Evolutionary conservation across 2,113 vertebrate species (phyloP), one percentile per base, ranked within the genome.

Genomic region (Urocolius indicus): DNA sequence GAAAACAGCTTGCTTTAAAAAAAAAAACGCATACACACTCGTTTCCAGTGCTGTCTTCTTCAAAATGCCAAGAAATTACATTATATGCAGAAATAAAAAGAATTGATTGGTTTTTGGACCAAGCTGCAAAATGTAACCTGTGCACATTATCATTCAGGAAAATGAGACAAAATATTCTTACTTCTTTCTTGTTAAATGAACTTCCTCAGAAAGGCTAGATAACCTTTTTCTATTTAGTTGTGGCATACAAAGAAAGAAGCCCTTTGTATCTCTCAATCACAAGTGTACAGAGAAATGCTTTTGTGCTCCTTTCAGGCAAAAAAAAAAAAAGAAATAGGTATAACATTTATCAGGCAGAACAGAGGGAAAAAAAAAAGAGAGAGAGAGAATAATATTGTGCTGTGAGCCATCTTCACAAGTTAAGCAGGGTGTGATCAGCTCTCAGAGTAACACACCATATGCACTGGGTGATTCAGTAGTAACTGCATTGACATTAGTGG

Each of bases 51-150:
- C 55, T n/a, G 30, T n/a, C 55, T 81, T 72, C 65, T 68, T 24
- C 80, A 84, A 66, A 89, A 46, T 62, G 51, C 17, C 69, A 79
- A 61, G 24, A 32, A 85, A 87, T 52, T 83, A 59, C 49, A 74
- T 45, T 86, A 76, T 16, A 52, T n/a, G 49, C 38, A 82, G 73
- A 94, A 95, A 90, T 85, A 90, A 92, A 82, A 86, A 74, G 16
- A 77, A 84, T 2, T 87, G 51, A 90, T 58, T 92, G 78, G 45
- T 72, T 84, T 84, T 84, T 85, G 87, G 87, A 90, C 43, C 49
- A 92, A 92, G 61, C 73, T 20, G 11, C 34, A 88, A 77, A 85
- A 48, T 24, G 55, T 83, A 84, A 94, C 94, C 58, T 77, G 43
- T 46, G 48, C 16, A 34, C 1, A 12, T 79, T 88, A 58, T 77